These are phyloP conservation scores for Epizoanthus ramosus DNA, from an alignment of 92 coral and sea anemone genomes.

Conservation along the genomic window DNA sequence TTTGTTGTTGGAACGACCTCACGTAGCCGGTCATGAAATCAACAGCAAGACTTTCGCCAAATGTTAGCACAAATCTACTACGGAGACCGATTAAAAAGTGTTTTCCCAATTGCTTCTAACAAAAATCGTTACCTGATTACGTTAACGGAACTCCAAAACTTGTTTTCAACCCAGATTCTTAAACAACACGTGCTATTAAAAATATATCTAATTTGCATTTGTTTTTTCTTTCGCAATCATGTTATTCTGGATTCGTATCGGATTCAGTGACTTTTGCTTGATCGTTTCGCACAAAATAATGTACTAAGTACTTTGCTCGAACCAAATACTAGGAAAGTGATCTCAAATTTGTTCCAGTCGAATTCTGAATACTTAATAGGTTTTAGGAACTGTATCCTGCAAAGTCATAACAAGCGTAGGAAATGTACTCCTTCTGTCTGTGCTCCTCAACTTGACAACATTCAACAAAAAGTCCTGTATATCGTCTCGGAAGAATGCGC, in stretches of 20 bases:
- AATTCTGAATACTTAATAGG: background rate
- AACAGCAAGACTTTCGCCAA: background rate
- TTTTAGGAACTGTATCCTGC: background rate
- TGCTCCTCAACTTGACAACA: constrained; percentile 26
- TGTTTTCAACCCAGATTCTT: constrained; percentile 5
- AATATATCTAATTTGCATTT: constrained; percentile 45
- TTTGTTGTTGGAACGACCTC: background rate
- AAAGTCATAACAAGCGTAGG: constrained; percentile 25
- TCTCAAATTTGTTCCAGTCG: background rate
- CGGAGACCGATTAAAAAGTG: background rate
- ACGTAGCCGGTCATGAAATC: background rate
- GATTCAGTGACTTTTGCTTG: constrained; percentile 19
- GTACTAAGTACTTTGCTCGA: too few species aligned
- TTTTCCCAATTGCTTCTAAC: background rate
- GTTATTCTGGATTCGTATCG: constrained; percentile 2
- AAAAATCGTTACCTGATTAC: background rate
- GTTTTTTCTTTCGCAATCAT: constrained; percentile 28
- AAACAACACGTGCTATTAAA: constrained; percentile 56
- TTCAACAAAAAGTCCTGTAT: constrained; percentile 14
- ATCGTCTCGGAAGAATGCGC: constrained; percentile 35
- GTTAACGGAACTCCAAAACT: background rate
- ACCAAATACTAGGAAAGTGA: background rate
- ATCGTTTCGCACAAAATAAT: background rate
- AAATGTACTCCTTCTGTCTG: background rate
- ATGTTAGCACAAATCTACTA: background rate